phyloP scores from a whole-genome alignment of 1,140 invertebrate genomes.

The Globodera rostochiensis region DNA sequence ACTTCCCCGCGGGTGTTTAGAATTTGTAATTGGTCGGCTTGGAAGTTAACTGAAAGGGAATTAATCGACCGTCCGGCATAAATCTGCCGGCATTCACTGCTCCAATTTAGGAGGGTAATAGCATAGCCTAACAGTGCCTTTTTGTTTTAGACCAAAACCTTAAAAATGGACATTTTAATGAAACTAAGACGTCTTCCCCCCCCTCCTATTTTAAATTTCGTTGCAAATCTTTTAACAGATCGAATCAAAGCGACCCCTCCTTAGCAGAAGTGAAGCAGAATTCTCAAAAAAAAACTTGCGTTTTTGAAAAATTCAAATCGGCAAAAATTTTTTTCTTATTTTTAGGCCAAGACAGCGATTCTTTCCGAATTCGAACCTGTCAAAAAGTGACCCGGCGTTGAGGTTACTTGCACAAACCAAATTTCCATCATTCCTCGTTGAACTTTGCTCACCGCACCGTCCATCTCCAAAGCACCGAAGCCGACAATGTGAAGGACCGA shows the following conservation, averaged over 20 bases:
- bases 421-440: constrained; percentile 15
- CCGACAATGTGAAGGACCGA: neutral
- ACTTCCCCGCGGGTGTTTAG: constrained; percentile 8
- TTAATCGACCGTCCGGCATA: neutral
- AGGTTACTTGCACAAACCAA: constrained; percentile 4
- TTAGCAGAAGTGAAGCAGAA: no score
- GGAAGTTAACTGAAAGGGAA: constrained; percentile 11
- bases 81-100: neutral
- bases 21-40: constrained; percentile 11
- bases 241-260: no score
- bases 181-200: no score
- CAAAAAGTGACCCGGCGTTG: constrained; percentile 1
- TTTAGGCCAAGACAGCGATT: neutral
- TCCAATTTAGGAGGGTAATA: neutral
- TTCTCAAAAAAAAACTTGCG: no score
- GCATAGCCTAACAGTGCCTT: no score
- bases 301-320: no score
- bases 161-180: no score
- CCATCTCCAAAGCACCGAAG: neutral
- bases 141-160: no score
- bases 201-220: no score
- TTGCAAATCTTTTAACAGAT: no score
- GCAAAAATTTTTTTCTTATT: no score
- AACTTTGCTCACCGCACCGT: neutral
- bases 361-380: neutral